These are phyloP conservation scores for Onychomys torridus DNA, from an alignment of 2,797 vertebrate species.

Conservation along the genomic window DNA sequence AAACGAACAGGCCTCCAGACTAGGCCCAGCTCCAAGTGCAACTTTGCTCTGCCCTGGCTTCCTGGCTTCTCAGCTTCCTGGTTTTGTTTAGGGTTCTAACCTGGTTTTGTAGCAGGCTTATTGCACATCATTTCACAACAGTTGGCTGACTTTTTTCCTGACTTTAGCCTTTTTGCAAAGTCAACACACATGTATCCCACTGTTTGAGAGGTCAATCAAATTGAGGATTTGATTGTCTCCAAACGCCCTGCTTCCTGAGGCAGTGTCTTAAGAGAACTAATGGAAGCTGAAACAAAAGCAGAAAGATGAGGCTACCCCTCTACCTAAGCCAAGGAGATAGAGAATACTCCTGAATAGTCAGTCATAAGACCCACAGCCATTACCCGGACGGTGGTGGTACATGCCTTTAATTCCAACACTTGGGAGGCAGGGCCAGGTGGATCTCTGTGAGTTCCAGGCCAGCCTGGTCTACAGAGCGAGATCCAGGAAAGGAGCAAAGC, in stretches of 20 bases:
- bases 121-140: neutral
- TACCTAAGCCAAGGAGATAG: neutral
- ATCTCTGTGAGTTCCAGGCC: no score
- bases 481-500: no score
- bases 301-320: neutral
- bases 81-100: neutral
- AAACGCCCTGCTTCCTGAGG: neutral
- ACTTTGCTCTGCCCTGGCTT: neutral
- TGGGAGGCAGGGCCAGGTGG: no score
- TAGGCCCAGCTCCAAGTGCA: neutral
- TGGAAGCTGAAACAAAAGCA: neutral
- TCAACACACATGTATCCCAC: neutral
- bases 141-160: neutral
- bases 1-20: neutral
- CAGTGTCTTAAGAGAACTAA: neutral
- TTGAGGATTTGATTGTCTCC: conserved; percentile 33
- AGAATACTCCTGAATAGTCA: neutral
- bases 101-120: neutral
- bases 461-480: no score
- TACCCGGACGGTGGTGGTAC: no score
- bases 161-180: neutral
- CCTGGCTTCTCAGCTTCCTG: neutral
- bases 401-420: no score
- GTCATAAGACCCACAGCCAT: neutral
- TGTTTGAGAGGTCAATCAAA: neutral